Percentiles rank a stretch among this genome's conserved stretches.
These are phyloP conservation scores for Hypomesus transpacificus DNA, from an alignment of 2,113 vertebrate species.

Conservation along the genomic window DNA sequence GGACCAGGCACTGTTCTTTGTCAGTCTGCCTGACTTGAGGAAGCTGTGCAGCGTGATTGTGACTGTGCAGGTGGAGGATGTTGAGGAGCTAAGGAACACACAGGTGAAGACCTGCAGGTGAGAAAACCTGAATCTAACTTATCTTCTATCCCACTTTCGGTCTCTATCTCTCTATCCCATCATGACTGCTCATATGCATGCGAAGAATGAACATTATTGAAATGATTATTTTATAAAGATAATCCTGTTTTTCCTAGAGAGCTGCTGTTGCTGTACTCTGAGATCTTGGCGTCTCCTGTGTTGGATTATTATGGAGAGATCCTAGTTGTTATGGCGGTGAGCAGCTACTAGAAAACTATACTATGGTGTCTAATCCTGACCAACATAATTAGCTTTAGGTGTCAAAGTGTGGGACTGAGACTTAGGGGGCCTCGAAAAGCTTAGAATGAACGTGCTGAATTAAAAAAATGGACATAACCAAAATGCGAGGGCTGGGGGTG, in stretches of 20 bases:
- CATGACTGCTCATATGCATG: not conserved
- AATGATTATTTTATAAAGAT: not conserved
- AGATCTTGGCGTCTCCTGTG: slow-evolving; percentile 74
- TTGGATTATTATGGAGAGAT: slow-evolving; percentile 70
- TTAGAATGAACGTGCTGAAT: too few relatives aligned
- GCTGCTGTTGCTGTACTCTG: slow-evolving; percentile 66
- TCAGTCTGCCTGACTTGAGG: slow-evolving; percentile 69
- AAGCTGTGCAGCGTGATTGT: slow-evolving; percentile 69
- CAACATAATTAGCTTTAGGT: too few relatives aligned
- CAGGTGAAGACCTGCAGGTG: slow-evolving; percentile 81
- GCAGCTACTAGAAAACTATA: slow-evolving; percentile 40
- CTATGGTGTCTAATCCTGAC: slow-evolving; percentile 3
- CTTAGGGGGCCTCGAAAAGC: too few relatives aligned
- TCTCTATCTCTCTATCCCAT: not conserved
- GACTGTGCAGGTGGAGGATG: slow-evolving; percentile 43
- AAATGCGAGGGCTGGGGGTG: too few relatives aligned
- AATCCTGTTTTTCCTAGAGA: slow-evolving; percentile 56
- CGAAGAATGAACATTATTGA: not conserved
- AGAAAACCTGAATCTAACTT: slow-evolving; percentile 3
- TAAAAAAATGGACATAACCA: too few relatives aligned
- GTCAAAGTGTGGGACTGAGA: too few relatives aligned
- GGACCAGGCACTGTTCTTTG: slow-evolving; percentile 74
- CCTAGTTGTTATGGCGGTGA: slow-evolving; percentile 77
- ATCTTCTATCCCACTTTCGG: too few relatives aligned
- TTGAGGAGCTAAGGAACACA: slow-evolving; percentile 61